Evolutionary conservation across 2,888 invertebrate genomes (phyloP).

Genomic region (Melinaea menophilus): DNA sequence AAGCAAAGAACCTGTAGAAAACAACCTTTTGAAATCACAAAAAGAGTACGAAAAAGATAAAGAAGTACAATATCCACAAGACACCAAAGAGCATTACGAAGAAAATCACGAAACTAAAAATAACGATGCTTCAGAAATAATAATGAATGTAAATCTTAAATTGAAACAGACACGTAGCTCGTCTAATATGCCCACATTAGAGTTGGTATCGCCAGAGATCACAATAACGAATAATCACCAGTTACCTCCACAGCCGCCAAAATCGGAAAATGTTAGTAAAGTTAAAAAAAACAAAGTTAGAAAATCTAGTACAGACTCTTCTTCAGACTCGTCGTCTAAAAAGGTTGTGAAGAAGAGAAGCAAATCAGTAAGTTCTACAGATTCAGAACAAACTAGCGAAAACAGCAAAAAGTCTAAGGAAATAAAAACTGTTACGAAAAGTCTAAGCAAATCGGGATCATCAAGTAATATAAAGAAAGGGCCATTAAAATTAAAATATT

Average conservation of each 20-base stretch:
- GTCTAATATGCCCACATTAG: constrained; percentile 40
- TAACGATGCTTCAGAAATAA: constrained; percentile 64
- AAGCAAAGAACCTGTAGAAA: constrained; percentile 61
- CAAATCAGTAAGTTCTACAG: constrained; percentile 68
- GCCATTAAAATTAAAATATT: constrained; percentile 54
- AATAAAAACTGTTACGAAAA: constrained; percentile 41
- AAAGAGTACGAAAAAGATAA: constrained; percentile 45
- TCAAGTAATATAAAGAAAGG: constrained; percentile 52
- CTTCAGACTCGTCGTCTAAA: constrained; percentile 62
- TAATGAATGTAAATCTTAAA: constrained; percentile 71
- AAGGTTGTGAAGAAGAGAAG: constrained; percentile 64
- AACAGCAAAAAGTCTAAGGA: constrained; percentile 36
- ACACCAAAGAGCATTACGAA: constrained; percentile 44
- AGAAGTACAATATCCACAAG: constrained; percentile 34
- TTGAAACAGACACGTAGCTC: constrained; percentile 63
- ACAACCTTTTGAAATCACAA: constrained; percentile 37
- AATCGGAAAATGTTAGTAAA: constrained; percentile 56
- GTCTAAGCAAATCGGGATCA: constrained; percentile 45
- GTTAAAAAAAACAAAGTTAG: constrained; percentile 60
- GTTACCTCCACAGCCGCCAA: constrained; percentile 73
- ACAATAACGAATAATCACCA: constrained; percentile 66
- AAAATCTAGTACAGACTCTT: constrained; percentile 63
- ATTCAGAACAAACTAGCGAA: constrained; percentile 62
- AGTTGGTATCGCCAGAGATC: constrained; percentile 64
- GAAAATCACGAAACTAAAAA: constrained; percentile 54